A percentile compares a stretch with the other conserved stretches of the same genome.
phyloP scores from a whole-genome alignment of 2,888 invertebrate genomes.

The Syrphus vitripennis region DNA sequence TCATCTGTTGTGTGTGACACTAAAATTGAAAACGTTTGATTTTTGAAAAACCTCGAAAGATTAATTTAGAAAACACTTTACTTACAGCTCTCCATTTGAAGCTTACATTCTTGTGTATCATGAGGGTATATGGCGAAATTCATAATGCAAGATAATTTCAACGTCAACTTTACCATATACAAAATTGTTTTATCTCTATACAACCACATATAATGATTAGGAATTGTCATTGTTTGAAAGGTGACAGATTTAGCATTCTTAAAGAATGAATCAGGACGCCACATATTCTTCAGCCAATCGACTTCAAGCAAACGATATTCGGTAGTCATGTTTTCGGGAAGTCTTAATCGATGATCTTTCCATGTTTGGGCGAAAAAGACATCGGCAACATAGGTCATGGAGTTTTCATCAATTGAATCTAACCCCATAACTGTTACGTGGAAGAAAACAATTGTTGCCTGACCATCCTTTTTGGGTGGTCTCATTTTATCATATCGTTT shows the following conservation, averaged over 20 bases:
- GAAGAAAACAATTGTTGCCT: conserved; percentile 93
- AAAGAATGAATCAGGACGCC: conserved; percentile 96
- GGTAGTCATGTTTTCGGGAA: conserved; percentile 96
- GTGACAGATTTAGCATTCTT: conserved; percentile 96
- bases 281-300: conserved; percentile 95
- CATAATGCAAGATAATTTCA: conserved; percentile 95
- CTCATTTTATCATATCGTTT: conserved; percentile 96
- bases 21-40: conserved; percentile 78
- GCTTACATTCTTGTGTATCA: conserved; percentile 95
- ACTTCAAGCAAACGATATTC: conserved; percentile 94
- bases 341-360: conserved; percentile 92
- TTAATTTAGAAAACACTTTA: neutral
- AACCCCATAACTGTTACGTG: conserved; percentile 97
- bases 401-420: conserved; percentile 97
- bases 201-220: conserved; percentile 96
- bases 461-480: conserved; percentile 94
- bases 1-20: conserved; percentile 95
- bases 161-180: conserved; percentile 92
- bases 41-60: neutral
- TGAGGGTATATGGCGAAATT: conserved; percentile 97
- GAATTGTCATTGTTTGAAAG: conserved; percentile 97
- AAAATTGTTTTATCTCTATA: conserved; percentile 92
- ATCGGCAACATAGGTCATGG: conserved; percentile 96
- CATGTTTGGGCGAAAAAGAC: conserved; percentile 97
- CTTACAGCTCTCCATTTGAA: conserved; percentile 97